phyloP scores from a whole-genome alignment of 2,888 invertebrate genomes.

The Zygothrica quintamaculata region DNA sequence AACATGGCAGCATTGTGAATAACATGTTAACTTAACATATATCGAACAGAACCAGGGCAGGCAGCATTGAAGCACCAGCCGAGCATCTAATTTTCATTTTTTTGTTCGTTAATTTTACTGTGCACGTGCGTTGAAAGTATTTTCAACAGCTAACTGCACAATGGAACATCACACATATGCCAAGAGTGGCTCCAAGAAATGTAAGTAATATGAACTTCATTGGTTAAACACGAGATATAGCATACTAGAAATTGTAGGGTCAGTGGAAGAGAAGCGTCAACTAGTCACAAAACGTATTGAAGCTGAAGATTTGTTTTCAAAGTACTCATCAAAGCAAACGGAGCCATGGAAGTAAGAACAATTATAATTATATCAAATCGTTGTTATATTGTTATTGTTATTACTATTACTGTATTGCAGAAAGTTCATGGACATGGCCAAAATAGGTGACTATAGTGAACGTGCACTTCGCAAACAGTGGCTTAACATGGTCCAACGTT shows the following conservation, averaged over 20 bases:
- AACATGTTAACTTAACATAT: conserved; percentile 41
- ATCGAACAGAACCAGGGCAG: conserved; percentile 39
- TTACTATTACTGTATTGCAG: conserved; percentile 38
- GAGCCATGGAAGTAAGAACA: conserved; percentile 82
- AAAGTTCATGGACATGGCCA: conserved; percentile 73
- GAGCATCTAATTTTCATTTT: conserved; percentile 45
- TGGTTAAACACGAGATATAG: background rate
- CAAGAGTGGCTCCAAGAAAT: conserved; percentile 79
- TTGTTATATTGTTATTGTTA: conserved; percentile 1
- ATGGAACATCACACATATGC: conserved; percentile 83
- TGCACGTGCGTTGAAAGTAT: conserved; percentile 48
- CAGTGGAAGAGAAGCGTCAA: conserved; percentile 80
- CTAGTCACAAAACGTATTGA: conserved; percentile 80
- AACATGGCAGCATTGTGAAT: conserved; percentile 1
- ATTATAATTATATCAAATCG: background rate
- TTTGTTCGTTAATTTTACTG: conserved; percentile 33
- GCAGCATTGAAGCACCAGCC: conserved; percentile 20
- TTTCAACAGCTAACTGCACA: conserved; percentile 27
- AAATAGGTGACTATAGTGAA: conserved; percentile 79
- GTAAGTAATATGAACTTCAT: conserved; percentile 58
- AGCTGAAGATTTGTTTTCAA: conserved; percentile 77
- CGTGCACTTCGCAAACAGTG: conserved; percentile 82
- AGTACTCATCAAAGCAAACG: conserved; percentile 72
- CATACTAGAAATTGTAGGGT: conserved; percentile 68
- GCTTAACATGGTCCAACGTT: conserved; percentile 80